A percentile compares a stretch with the other conserved stretches of the same genome.
phyloP scores from a whole-genome alignment of 2,888 invertebrate genomes.

The Ctena decussata region DNA sequence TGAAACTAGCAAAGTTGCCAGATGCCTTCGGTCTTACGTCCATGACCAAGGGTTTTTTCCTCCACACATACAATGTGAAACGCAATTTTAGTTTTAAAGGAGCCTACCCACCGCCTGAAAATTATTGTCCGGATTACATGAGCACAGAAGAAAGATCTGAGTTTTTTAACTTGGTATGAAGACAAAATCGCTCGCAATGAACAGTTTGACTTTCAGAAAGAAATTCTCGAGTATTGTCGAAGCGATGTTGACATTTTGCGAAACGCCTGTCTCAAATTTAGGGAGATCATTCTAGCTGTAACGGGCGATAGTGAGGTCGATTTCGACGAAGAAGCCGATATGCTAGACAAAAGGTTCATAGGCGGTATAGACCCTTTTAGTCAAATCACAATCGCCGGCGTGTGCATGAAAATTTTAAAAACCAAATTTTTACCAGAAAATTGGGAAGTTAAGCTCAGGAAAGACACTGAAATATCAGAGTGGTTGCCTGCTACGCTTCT shows the following conservation, averaged over 20 bases:
- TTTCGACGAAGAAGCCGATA: not conserved
- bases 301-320: constrained; percentile 26
- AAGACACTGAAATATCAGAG: not conserved
- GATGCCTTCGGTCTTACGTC: constrained; percentile 42
- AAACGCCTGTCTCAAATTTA: constrained; percentile 18
- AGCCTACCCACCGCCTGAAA: no score
- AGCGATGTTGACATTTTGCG: constrained; percentile 59
- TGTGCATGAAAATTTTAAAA: constrained; percentile 50
- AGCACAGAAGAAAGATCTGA: constrained; percentile 6
- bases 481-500: constrained; percentile 35
- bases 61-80: constrained; percentile 39
- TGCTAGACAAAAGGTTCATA: not conserved
- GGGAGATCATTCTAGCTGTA: constrained; percentile 10
- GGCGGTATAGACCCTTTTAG: constrained; percentile 26
- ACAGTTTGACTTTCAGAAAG: constrained; percentile 62
- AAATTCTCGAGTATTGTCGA: constrained; percentile 63
- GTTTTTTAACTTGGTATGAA: constrained; percentile 32
- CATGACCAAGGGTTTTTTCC: constrained; percentile 51
- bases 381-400: constrained; percentile 45
- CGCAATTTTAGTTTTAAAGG: constrained; percentile 34
- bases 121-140: not conserved
- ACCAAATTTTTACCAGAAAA: constrained; percentile 46
- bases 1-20: constrained; percentile 41
- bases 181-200: constrained; percentile 12
- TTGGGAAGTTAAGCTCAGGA: constrained; percentile 34